These are phyloP conservation scores for Cygnus olor DNA, from an alignment of 2,797 vertebrate species.

Conservation along the genomic window DNA sequence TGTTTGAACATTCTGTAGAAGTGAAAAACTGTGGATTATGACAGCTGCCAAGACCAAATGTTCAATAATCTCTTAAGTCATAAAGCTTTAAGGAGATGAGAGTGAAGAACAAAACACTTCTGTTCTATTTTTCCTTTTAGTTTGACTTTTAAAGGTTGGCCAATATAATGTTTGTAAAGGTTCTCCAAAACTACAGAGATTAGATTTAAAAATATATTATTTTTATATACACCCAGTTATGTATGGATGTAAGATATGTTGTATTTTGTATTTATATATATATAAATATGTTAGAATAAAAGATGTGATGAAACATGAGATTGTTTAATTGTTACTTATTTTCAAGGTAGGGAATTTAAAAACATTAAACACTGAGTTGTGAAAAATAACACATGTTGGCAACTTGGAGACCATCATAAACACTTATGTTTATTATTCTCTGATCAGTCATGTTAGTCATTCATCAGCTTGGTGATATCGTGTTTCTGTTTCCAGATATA, in stretches of 20 bases:
- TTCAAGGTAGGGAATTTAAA: neutral
- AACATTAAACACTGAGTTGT: neutral
- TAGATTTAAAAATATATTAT: neutral
- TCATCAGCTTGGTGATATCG: fast-evolving
- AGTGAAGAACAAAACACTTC: neutral
- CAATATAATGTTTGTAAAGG: neutral
- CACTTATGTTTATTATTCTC: neutral
- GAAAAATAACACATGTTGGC: neutral
- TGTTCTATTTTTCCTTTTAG: neutral
- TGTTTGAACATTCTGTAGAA: neutral
- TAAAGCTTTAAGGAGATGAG: neutral
- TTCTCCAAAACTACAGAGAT: neutral
- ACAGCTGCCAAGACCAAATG: neutral
- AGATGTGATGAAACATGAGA: neutral
- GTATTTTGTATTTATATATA: neutral
- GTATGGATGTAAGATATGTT: neutral
- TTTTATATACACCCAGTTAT: neutral
- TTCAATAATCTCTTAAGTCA: neutral
- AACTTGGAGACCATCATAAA: neutral
- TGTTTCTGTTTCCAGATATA: neutral
- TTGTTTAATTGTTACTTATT: neutral
- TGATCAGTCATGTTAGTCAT: neutral
- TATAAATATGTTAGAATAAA: neutral
- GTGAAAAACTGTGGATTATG: neutral
- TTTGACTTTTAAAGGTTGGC: neutral